These are phyloP conservation scores for Oreochromis spilurus DNA, from an alignment of 2,113 vertebrate species.

Conservation along the genomic window DNA sequence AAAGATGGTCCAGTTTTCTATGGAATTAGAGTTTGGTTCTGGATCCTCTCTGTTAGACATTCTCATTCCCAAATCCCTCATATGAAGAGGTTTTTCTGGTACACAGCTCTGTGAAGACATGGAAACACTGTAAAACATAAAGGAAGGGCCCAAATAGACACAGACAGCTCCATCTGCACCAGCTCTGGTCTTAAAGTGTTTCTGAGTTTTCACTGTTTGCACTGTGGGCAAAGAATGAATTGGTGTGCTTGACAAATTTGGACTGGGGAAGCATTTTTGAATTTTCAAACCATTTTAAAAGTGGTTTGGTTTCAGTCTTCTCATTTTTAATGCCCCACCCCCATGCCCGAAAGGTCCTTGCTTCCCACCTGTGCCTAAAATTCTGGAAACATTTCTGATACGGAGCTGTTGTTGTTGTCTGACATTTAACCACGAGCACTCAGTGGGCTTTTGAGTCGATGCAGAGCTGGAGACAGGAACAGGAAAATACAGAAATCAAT, in stretches of 20 bases:
- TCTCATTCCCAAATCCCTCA: background rate
- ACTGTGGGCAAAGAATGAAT: background rate
- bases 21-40: background rate
- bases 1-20: background rate
- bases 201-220: background rate
- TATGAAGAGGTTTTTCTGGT: background rate
- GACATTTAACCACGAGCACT: background rate
- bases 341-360: background rate
- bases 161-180: background rate
- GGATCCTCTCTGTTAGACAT: background rate
- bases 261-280: background rate
- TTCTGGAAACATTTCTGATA: background rate
- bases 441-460: background rate
- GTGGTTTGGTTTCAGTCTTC: background rate
- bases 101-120: background rate
- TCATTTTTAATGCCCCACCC: background rate
- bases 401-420: background rate
- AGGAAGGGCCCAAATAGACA: background rate
- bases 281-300: background rate
- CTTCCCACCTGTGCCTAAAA: background rate
- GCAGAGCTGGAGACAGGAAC: background rate
- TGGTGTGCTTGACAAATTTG: background rate
- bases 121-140: background rate
- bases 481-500: slow-evolving; percentile 14
- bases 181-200: background rate